Evolutionary conservation across 2,888 invertebrate genomes (phyloP), one percentile per base, ranked within the genome.

Genomic region (Tenthredo amoena): DNA sequence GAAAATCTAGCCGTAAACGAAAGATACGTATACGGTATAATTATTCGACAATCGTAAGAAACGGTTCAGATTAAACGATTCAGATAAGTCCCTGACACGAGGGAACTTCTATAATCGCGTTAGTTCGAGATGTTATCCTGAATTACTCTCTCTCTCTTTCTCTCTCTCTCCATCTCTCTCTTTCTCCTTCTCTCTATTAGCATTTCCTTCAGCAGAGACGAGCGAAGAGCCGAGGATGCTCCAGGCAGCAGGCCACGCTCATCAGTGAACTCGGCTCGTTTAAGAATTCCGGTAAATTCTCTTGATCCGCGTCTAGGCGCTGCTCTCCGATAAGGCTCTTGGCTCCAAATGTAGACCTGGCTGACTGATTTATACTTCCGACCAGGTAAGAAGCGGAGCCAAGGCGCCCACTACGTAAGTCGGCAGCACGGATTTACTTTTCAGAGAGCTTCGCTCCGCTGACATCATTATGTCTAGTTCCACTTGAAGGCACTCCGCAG

Each of bases 301-400:
- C 81, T 81, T 62, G 81, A 81, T 81, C 81, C 81, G 81, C 50
- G 81, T 81, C 81, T 81, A 81, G 81, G 58, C 37, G 40, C 81
- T 81, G 10, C 62, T 26, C 21, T 81, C 62, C 81, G 81, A 81
- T 81, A 81, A 81, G 81, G 81, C 81, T 81, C 81, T 81, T 62
- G 40, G 37, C 81, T 81, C 81, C 81, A 81, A 81, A 81, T 81
- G 81, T 62, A 81, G 62, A 81, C 37, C 40, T 18, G 62, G 21
- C 81, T 87, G 86, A 88, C 91, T 92, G 91, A 92, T 92, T 92
- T 92, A 92, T 92, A 91, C 91, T 92, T 92, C 91, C 92, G 91
- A 91, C 92, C 90, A 58, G 81, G 81, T 62, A 81, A 81, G 58
- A 58, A 81, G 37, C 81, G 81, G 58, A 81, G 58, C 62, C 76